Percentiles rank a stretch among this genome's conserved stretches.
Evolutionary conservation across 2,797 vertebrate genomes (phyloP).

Genomic region (Hoplostethus mediterraneus): DNA sequence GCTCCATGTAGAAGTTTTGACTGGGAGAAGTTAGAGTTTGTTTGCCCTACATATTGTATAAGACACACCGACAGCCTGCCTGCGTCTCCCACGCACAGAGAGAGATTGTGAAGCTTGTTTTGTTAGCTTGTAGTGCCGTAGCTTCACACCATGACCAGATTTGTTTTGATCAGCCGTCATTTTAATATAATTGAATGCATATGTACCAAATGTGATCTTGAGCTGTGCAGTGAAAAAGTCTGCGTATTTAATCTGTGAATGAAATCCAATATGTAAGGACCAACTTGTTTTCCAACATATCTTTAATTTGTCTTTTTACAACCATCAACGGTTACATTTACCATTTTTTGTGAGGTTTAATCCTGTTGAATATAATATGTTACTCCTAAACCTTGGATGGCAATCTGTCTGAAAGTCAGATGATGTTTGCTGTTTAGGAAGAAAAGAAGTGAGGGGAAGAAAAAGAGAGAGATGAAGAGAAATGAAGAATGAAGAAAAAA

Average conservation of each 20-base stretch:
- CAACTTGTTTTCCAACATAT: neutral
- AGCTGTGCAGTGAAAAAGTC: too few species aligned
- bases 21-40: conserved; percentile 45
- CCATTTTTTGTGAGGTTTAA: conserved; percentile 2
- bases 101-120: conserved; percentile 28
- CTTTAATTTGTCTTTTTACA: neutral
- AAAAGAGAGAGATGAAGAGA: too few species aligned
- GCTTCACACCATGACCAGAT: neutral
- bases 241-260: too few species aligned
- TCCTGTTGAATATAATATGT: conserved; percentile 31
- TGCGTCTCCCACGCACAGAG: conserved; percentile 30
- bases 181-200: neutral
- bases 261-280: too few species aligned
- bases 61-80: conserved; percentile 26
- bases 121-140: conserved; percentile 9
- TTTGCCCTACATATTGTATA: conserved; percentile 46
- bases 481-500: too few species aligned
- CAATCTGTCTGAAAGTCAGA: neutral
- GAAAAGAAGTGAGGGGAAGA: conserved; percentile 24
- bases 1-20: conserved; percentile 40
- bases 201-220: conserved; percentile 7
- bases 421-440: neutral
- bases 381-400: neutral
- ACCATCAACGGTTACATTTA: too few species aligned
- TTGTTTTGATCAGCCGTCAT: conserved; percentile 16